Evolutionary conservation across 2,797 vertebrate genomes (phyloP), one percentile per base, ranked within the genome.

Genomic region (Clarias fuscus): DNA sequence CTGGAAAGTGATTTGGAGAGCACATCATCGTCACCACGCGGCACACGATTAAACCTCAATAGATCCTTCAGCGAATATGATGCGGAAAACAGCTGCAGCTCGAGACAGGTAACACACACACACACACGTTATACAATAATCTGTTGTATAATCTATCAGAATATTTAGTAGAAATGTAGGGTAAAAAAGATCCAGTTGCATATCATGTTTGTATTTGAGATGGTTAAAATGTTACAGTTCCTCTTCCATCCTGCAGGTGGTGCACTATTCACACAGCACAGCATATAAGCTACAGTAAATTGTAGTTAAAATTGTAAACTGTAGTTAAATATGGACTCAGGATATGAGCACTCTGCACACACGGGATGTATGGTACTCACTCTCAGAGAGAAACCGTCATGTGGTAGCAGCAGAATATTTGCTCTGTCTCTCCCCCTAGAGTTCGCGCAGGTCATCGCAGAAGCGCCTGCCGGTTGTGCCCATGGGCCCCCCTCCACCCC

Each of bases 1-100:
- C 80, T 96, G 94, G 96, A 97, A 88, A 97, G 96, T 0, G 96
- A 97, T 14, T 94, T 96, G 10, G 96, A 97, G 90, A 97, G 95
- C 89, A 95, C 95, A 0, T 91, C 95, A 5, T 97, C 96, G 0
- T 97, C 96, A n/a, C 96, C 96, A 3, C 93, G 95, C 1, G 95
- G 94, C 5, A 79, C 90, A 91, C 87, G 96, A 92, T 40, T 91
- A 90, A 0, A 89, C 85, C 15, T 92, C 87, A 86, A 68, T 91
- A 3, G 91, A 91, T 62, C 93, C 83, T 91, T 70, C 71, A 85
- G 85, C 0, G 91, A 93, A 40, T 86, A 86, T 0, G 96, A 96
- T 0, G 96, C 96, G 37, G 96, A 97, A 80, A 93, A 90, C 20
- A 85, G 91, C 88, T 89, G 89, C 89, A 93, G 93, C 87, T 92